Conservation (phyloP, 2,113 vertebrate genomes). For the Embiotoca jacksoni region DNA sequence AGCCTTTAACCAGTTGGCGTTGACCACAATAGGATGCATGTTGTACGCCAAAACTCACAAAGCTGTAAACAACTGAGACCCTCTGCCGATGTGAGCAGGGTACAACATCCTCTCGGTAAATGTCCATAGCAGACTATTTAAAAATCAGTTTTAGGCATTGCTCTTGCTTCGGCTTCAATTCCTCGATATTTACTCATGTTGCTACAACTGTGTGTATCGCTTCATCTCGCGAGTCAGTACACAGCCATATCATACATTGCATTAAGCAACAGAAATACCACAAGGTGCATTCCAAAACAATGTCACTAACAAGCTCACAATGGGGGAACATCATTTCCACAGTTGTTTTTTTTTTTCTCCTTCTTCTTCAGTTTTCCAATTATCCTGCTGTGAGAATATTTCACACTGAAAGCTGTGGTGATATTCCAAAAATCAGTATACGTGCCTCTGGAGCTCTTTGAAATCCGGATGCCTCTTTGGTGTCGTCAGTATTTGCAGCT, state of each 20-base stretch:
- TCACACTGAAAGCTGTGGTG: neutral
- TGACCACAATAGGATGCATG: too few species aligned
- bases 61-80: too few species aligned
- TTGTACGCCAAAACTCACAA: too few species aligned
- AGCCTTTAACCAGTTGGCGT: too few species aligned
- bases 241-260: neutral
- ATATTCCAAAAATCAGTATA: neutral
- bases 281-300: neutral
- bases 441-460: slow-evolving; percentile 1
- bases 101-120: too few species aligned
- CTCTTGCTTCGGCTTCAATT: too few species aligned
- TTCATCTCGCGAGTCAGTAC: neutral
- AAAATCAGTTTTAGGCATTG: too few species aligned
- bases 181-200: too few species aligned
- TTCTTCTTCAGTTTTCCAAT: neutral
- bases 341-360: slow-evolving; percentile 9
- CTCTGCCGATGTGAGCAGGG: too few species aligned
- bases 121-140: too few species aligned
- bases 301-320: slow-evolving; percentile 31
- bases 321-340: slow-evolving; percentile 20
- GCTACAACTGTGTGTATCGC: too few species aligned
- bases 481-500: slow-evolving; percentile 55
- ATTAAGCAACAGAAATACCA: neutral
- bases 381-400: slow-evolving; percentile 3
- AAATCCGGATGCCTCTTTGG: slow-evolving; percentile 28